Percentiles rank a stretch among this genome's conserved stretches.
phyloP scores from a whole-genome alignment of 2,888 invertebrate species.

The Syritta pipiens region DNA sequence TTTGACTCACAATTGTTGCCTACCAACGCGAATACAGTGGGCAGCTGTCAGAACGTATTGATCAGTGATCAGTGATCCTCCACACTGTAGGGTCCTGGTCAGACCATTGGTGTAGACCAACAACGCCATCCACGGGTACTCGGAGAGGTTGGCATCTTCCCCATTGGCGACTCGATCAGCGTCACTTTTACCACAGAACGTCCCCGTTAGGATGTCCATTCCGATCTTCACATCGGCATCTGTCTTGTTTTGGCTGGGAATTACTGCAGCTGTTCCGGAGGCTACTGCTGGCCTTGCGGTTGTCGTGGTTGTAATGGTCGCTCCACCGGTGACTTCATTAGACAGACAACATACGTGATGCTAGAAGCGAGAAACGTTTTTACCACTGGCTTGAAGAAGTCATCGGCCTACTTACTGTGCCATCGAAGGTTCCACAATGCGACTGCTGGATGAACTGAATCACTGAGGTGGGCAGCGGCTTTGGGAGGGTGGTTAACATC shows the following conservation, averaged over 20 bases:
- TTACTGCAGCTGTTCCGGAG: background rate
- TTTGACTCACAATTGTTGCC: constrained; percentile 62
- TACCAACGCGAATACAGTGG: constrained; percentile 66
- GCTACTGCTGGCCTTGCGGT: background rate
- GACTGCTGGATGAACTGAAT: constrained; percentile 13
- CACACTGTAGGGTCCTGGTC: constrained; percentile 74
- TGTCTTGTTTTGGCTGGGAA: no score
- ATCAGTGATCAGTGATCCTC: constrained; percentile 70
- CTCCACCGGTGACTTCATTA: background rate
- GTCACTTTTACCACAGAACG: constrained; percentile 81
- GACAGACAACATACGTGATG: constrained; percentile 47
- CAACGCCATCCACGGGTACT: constrained; percentile 88
- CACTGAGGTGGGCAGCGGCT: constrained; percentile 32
- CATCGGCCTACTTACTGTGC: constrained; percentile 20
- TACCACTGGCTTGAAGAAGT: background rate
- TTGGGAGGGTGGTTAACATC: constrained; percentile 18
- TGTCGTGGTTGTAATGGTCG: background rate
- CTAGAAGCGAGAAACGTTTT: no score
- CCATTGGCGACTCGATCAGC: constrained; percentile 82
- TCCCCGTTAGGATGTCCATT: constrained; percentile 39
- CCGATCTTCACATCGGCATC: constrained; percentile 10
- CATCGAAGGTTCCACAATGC: constrained; percentile 34
- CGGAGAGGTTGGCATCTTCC: constrained; percentile 81
- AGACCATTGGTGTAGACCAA: constrained; percentile 80
- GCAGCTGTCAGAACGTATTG: constrained; percentile 72